A percentile compares a stretch with the other conserved stretches of the same genome.
Evolutionary conservation across 2,888 invertebrate species (phyloP).

Genomic region (Drosophila testacea): DNA sequence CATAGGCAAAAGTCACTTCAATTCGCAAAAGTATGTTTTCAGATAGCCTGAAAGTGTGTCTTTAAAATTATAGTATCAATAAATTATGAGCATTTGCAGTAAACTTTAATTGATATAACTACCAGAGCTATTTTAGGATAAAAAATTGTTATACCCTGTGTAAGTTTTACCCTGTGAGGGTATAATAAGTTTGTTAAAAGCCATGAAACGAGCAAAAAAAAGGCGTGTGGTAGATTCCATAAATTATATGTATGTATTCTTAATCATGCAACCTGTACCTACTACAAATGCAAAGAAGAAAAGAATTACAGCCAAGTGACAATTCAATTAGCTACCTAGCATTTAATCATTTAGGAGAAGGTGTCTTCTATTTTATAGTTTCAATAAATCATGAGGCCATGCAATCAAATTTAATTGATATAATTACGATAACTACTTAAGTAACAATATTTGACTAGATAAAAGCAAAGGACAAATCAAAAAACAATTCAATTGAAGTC

Average conservation of each 20-base stretch:
- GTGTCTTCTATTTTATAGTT: background rate
- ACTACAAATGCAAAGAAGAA: background rate
- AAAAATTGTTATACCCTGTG: too few relatives aligned
- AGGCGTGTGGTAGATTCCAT: too few relatives aligned
- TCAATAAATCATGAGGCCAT: background rate
- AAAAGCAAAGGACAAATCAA: background rate
- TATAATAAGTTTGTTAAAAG: too few relatives aligned
- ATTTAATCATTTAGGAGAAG: background rate
- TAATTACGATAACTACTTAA: background rate
- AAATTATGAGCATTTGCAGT: background rate
- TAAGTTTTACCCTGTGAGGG: too few relatives aligned
- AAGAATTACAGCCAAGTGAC: background rate
- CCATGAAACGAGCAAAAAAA: too few relatives aligned
- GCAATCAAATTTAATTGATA: constrained; percentile 4
- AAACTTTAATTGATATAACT: constrained; percentile 14
- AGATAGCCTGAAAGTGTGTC: background rate
- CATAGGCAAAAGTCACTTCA: too few relatives aligned
- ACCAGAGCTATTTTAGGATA: background rate
- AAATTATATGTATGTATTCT: too few relatives aligned
- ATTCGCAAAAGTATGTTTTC: background rate
- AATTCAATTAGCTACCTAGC: background rate
- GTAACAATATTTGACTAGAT: background rate
- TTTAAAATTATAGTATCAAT: background rate
- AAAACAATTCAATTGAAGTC: too few relatives aligned
- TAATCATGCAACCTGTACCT: too few relatives aligned